Evolutionary conservation across 1,140 invertebrate species (phyloP), one percentile per base, ranked within the genome.

Genomic region (Scaptodrosophila lebanonensis): DNA sequence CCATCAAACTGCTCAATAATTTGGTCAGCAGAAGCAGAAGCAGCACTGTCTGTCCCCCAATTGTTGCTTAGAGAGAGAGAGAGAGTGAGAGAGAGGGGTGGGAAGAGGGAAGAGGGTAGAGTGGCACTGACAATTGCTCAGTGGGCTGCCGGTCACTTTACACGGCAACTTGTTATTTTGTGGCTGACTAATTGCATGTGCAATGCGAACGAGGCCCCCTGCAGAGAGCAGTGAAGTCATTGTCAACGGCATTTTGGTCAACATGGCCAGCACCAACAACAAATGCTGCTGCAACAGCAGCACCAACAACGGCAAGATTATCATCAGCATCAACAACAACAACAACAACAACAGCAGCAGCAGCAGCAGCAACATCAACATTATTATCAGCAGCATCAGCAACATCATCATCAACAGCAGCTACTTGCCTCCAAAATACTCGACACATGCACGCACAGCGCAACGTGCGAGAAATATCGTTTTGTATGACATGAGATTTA

Each of bases 131-230:
- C n/a, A n/a, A n/a, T n/a, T n/a, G n/a, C n/a, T n/a, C n/a, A n/a
- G n/a, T n/a, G n/a, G n/a, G n/a, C n/a, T n/a, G n/a, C n/a, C n/a
- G n/a, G n/a, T n/a, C 72, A 60, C 61, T 77, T 77, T 64, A 66
- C 73, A 77, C 67, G 73, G 72, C 51, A 72, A 77, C 73, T 77
- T 79, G 68, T 66, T 79, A 73, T 73, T 66, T 79, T 79, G 65
- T 52, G 64, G 68, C 51, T 79, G 68, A 79, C 73, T 79, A 79
- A 79, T 79, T 73, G 73, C 73, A 65, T 73, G 73, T 68, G 58
- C 66, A 67, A 53, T 51, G 44, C 16, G 32, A 32, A 60, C 30
- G 20, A 51, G 56, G 36, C 35, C 25, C 18, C 9, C 48, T 40
- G 36, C 30, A 49, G 27, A 18, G 25, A 18, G 32, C 68, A 13